A percentile compares a stretch with the other conserved stretches of the same genome.
phyloP scores from a whole-genome alignment of 2,797 vertebrate genomes.

The Acanthurus leucopareius region DNA sequence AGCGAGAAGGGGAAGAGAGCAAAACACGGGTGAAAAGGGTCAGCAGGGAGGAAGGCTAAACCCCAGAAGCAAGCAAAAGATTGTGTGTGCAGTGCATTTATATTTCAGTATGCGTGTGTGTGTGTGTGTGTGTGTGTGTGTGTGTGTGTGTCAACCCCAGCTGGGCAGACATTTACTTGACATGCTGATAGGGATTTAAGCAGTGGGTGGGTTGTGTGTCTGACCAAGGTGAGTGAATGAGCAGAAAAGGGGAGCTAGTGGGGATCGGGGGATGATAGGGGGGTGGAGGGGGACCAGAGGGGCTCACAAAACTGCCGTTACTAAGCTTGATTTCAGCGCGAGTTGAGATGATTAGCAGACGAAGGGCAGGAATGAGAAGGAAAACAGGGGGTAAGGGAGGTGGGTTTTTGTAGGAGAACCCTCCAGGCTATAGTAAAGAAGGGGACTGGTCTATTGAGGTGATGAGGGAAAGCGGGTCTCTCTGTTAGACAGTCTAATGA shows the following conservation, averaged over 20 bases:
- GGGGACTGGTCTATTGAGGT: slow-evolving; percentile 83
- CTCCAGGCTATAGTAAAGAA: slow-evolving; percentile 76
- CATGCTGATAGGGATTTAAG: slow-evolving; percentile 91
- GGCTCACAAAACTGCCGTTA: slow-evolving; percentile 83
- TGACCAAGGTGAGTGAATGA: slow-evolving; percentile 86
- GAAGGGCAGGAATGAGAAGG: slow-evolving; percentile 70
- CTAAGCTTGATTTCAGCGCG: slow-evolving; percentile 87
- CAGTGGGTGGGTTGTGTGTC: slow-evolving; percentile 87
- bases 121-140: slow-evolving; percentile 46
- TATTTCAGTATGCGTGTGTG: slow-evolving; percentile 66
- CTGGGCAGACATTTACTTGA: slow-evolving; percentile 91
- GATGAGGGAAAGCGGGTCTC: slow-evolving; percentile 77
- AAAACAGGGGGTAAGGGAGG: slow-evolving; percentile 59
- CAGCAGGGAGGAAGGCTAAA: slow-evolving; percentile 84
- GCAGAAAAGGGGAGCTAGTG: slow-evolving; percentile 76
- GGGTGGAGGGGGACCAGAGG: slow-evolving; percentile 52
- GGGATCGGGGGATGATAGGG: slow-evolving; percentile 70
- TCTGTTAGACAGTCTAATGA: slow-evolving; percentile 87
- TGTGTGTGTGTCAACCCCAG: slow-evolving; percentile 84
- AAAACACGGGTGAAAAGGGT: slow-evolving; percentile 79
- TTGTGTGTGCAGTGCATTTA: slow-evolving; percentile 76
- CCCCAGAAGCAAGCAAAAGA: slow-evolving; percentile 84
- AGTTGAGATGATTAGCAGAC: slow-evolving; percentile 86
- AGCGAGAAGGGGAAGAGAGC: slow-evolving; percentile 73
- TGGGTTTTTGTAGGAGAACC: slow-evolving; percentile 67